Percentiles rank a stretch among this genome's conserved stretches.
Evolutionary conservation across 2,113 vertebrate species (phyloP).

Genomic region (Lasiurus cinereus): DNA sequence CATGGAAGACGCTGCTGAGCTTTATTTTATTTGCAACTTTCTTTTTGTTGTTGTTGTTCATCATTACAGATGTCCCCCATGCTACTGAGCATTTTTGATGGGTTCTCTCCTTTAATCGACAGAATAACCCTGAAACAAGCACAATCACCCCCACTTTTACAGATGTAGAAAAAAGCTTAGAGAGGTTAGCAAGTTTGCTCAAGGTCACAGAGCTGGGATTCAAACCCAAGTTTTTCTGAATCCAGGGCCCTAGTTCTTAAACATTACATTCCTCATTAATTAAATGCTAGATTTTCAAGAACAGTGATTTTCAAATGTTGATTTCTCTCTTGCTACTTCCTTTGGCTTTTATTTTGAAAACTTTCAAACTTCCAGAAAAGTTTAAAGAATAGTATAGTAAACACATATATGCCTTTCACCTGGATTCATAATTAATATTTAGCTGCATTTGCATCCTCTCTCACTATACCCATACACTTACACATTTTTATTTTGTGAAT

Average conservation of each 20-base stretch:
- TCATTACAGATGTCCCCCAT: background rate
- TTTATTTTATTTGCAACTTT: background rate
- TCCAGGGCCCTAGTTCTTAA: background rate
- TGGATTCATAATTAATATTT: background rate
- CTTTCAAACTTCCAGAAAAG: background rate
- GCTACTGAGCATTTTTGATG: background rate
- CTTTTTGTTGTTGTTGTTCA: background rate
- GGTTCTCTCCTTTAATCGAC: background rate
- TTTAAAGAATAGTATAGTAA: background rate
- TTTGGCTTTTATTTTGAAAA: constrained; percentile 51
- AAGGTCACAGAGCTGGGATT: background rate
- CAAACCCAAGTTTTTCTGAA: background rate
- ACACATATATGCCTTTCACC: background rate
- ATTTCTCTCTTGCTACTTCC: background rate
- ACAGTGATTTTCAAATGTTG: background rate
- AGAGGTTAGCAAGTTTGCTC: background rate
- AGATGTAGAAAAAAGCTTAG: background rate
- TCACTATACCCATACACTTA: background rate
- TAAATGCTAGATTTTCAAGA: background rate
- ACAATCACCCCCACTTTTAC: background rate
- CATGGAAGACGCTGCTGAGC: background rate
- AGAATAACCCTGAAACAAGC: background rate
- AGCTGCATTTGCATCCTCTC: background rate
- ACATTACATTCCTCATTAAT: background rate
- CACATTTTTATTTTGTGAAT: constrained; percentile 5